Evolutionary conservation across 2,113 vertebrate species (phyloP).

Genomic region (Calonectris borealis): DNA sequence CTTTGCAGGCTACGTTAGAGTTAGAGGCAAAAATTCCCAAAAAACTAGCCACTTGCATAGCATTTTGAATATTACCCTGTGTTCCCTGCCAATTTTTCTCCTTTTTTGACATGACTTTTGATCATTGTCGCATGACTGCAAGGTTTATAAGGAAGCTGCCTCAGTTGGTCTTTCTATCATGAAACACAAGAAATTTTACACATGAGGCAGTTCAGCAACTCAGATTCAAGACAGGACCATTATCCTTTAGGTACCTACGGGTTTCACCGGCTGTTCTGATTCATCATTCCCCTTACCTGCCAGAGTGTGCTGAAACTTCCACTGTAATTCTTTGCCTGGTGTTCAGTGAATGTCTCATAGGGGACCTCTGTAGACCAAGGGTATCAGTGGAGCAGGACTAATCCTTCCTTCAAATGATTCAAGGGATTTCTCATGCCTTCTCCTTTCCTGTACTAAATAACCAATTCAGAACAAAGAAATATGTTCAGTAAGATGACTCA

Average conservation of each 20-base stretch:
- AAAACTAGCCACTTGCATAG: neutral
- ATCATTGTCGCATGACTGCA: neutral
- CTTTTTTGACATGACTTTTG: neutral
- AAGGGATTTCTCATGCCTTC: slow-evolving; percentile 79
- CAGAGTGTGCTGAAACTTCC: slow-evolving; percentile 70
- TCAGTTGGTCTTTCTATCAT: neutral
- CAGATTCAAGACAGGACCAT: neutral
- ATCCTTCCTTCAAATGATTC: slow-evolving; percentile 74
- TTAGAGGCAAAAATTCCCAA: neutral
- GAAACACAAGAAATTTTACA: neutral
- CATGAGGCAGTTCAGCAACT: neutral
- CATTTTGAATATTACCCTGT: neutral
- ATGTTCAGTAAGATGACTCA: neutral
- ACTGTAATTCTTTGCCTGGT: slow-evolving; percentile 70
- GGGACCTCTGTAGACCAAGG: slow-evolving; percentile 76
- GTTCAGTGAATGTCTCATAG: slow-evolving; percentile 77
- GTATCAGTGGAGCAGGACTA: slow-evolving; percentile 80
- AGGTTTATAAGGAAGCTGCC: neutral
- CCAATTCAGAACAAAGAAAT: neutral
- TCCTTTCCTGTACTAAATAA: slow-evolving; percentile 73
- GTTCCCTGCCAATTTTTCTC: neutral
- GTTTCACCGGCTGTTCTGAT: neutral
- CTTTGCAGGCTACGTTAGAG: neutral
- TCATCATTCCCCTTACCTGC: slow-evolving; percentile 62
- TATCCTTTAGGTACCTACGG: neutral